These are phyloP conservation scores for Bombus breviceps DNA, from an alignment of 1,140 invertebrate species.

Conservation along the genomic window DNA sequence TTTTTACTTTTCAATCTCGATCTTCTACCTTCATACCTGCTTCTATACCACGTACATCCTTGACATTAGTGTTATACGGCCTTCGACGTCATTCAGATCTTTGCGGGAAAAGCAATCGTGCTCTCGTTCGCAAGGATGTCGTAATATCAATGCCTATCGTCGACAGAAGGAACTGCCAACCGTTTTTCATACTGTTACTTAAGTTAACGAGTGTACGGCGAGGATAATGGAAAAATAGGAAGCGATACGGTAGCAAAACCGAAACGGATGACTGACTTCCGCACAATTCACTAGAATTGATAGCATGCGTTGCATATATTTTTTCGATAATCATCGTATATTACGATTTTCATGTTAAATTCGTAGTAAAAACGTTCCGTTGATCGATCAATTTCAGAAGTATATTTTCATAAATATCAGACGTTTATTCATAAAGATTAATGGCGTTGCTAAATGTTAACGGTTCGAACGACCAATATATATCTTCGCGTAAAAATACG, in stretches of 20 bases:
- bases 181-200: neutral
- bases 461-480: neutral
- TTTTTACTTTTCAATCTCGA: slow-evolving; percentile 8
- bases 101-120: slow-evolving; percentile 29
- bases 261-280: neutral
- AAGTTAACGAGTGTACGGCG: neutral
- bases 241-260: neutral
- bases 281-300: neutral
- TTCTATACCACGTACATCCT: slow-evolving; percentile 27
- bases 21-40: neutral
- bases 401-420: neutral
- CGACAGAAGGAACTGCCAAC: neutral
- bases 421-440: neutral
- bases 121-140: slow-evolving; percentile 10
- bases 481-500: neutral
- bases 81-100: slow-evolving; percentile 49
- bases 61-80: slow-evolving; percentile 50
- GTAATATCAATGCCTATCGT: neutral
- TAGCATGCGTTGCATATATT: too few relatives aligned
- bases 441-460: neutral
- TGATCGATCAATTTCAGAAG: neutral
- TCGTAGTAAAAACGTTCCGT: neutral
- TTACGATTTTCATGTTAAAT: neutral
- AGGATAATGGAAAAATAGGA: neutral
- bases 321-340: neutral